Base-by-base conservation (phyloP, 2,888 invertebrate species). In the Heterodera filipjevi region DNA sequence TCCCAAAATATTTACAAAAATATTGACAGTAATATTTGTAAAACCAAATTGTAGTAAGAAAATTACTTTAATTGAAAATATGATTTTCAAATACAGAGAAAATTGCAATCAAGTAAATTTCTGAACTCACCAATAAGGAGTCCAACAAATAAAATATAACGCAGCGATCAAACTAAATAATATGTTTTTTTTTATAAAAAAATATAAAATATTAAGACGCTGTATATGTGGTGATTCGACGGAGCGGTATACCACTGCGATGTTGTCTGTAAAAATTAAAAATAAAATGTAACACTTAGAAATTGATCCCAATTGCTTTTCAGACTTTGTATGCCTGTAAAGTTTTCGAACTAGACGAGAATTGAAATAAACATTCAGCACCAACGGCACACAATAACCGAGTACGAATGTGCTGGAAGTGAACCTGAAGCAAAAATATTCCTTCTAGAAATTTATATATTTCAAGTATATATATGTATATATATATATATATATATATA, bases 81-180 rank as follows among this genome's bases (percentile, higher is more conserved):
- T n/a, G n/a, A n/a, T n/a, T n/a, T n/a, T n/a, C n/a, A n/a, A n/a
- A n/a, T n/a, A n/a, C n/a, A n/a, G 39, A 39, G 6, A 0, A 6
- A 39, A n/a, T 16, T 32, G 30, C 14, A 71, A 32, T 12, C 32
- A 3, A 16, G 16, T 44, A 32, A 44, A 72, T 19, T 5, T 12
- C n/a, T n/a, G 1, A 71, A 81, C 32, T 3, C 68, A 85, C 87
- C 87, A 88, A 79, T 88, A 88, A 0, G 88, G 88, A 3, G 88
- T 88, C 88, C 88, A 88, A 78, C 87, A 88, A 10, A 87, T 81
- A 73, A 88, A 88, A 79, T 88, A 88, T 35, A 86, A 81, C 14
- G 83, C 85, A 22, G 88, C 87, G 75, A 88, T 88, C 44, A 86
- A 81, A 22, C 86, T 83, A n/a, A 59, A 59, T 59, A 39, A 39